Conservation (phyloP, 2,888 invertebrate species). For the Leucania comma region DNA sequence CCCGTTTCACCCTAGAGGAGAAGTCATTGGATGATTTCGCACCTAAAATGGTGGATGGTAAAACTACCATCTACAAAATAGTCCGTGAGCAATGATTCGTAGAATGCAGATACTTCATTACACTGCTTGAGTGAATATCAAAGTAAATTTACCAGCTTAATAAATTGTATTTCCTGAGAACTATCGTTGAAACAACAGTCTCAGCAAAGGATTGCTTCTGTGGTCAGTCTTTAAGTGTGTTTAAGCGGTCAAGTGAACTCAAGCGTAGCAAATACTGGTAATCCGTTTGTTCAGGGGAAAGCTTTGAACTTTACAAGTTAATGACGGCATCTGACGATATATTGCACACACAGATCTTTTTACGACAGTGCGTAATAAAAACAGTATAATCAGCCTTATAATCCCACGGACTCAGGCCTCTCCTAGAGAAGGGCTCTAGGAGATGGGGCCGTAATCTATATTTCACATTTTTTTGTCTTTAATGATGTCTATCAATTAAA, state of each 20-base stretch:
- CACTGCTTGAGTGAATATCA: neutral
- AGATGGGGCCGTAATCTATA: too few species aligned
- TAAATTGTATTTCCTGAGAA: conserved; percentile 14
- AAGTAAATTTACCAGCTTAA: conserved; percentile 7
- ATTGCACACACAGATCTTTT: neutral
- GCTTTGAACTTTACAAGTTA: conserved; percentile 8
- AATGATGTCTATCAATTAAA: too few species aligned
- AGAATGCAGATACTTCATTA: too few species aligned
- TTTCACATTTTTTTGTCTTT: too few species aligned
- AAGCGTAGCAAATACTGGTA: conserved; percentile 11
- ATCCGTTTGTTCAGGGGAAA: conserved; percentile 2
- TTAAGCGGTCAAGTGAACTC: conserved; percentile 5
- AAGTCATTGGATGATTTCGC: too few species aligned
- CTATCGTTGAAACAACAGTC: neutral
- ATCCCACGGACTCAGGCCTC: too few species aligned
- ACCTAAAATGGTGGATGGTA: too few species aligned
- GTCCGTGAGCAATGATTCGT: too few species aligned
- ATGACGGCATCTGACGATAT: neutral
- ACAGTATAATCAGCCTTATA: too few species aligned
- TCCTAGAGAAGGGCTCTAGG: too few species aligned
- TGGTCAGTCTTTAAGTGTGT: conserved; percentile 21
- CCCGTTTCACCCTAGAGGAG: too few species aligned
- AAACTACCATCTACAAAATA: too few species aligned
- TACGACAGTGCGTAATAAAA: neutral
- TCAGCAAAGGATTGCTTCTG: conserved; percentile 19